A percentile compares a stretch with the other conserved stretches of the same genome.
phyloP scores from a whole-genome alignment of 2,888 invertebrate species.

The Aricia artaxerxes region DNA sequence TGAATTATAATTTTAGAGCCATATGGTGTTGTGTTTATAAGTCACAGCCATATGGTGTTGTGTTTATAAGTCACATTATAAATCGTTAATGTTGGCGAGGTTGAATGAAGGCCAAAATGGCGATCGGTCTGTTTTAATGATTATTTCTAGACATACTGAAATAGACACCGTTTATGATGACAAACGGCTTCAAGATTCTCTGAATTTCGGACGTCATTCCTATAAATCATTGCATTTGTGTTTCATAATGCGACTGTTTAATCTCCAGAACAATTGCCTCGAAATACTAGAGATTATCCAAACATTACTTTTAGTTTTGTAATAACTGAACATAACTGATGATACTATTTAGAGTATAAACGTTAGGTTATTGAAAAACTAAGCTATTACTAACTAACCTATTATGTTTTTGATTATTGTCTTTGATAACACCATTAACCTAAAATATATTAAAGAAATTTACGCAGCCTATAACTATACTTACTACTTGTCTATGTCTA shows the following conservation, averaged over 20 bases:
- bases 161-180: constrained; percentile 17
- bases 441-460: too few species aligned
- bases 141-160: constrained; percentile 23
- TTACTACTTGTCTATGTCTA: too few species aligned
- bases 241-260: not conserved
- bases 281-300: not conserved
- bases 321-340: not conserved
- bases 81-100: not conserved
- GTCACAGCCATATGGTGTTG: not conserved
- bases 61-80: constrained; percentile 10
- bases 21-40: not conserved
- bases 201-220: not conserved
- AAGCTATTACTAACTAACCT: too few species aligned
- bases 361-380: too few species aligned
- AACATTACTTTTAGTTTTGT: not conserved
- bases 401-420: too few species aligned
- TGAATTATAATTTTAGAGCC: not conserved
- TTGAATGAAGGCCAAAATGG: constrained; percentile 7
- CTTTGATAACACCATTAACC: too few species aligned
- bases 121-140: constrained; percentile 15
- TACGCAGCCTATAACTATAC: too few species aligned
- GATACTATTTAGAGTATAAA: not conserved
- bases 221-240: constrained; percentile 15
- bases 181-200: constrained; percentile 13
- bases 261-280: not conserved